These are phyloP conservation scores for Elanoides forficatus DNA, from an alignment of 2,113 vertebrate species.

Conservation along the genomic window DNA sequence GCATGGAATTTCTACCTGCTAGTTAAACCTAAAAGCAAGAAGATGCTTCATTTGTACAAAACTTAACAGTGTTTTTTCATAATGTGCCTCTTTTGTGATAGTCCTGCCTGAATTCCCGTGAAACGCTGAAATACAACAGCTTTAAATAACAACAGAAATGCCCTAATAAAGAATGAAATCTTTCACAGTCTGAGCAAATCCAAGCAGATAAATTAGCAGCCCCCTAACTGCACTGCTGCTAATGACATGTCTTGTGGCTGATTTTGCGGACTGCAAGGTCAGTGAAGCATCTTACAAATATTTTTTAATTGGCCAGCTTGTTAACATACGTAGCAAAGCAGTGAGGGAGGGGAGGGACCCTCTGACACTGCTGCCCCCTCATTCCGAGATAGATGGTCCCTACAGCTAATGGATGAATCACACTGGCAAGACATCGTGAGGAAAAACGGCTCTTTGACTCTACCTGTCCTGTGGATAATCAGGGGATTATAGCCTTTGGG, in stretches of 20 bases:
- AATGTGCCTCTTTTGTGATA: background rate
- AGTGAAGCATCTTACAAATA: conserved; percentile 48
- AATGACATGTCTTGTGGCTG: background rate
- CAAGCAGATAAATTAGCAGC: conserved; percentile 34
- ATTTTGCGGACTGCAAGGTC: conserved; percentile 15
- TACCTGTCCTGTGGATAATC: background rate
- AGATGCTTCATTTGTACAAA: background rate
- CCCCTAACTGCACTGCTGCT: background rate
- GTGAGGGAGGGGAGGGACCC: background rate
- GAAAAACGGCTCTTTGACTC: background rate
- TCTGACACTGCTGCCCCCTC: conserved; percentile 1
- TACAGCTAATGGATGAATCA: background rate
- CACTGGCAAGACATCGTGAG: background rate
- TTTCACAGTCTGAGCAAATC: background rate
- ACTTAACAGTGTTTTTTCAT: background rate
- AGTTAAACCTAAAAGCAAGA: background rate
- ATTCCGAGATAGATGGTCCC: background rate
- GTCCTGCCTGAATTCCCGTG: background rate
- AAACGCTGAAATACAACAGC: background rate
- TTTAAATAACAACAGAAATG: background rate
- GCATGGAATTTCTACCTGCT: background rate
- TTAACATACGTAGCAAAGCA: conserved; percentile 24
- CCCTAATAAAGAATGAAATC: background rate
- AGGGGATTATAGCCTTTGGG: background rate
- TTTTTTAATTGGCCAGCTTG: conserved; percentile 55